Conservation (phyloP, 2,797 vertebrate species). For the Rhincodon typus region DNA sequence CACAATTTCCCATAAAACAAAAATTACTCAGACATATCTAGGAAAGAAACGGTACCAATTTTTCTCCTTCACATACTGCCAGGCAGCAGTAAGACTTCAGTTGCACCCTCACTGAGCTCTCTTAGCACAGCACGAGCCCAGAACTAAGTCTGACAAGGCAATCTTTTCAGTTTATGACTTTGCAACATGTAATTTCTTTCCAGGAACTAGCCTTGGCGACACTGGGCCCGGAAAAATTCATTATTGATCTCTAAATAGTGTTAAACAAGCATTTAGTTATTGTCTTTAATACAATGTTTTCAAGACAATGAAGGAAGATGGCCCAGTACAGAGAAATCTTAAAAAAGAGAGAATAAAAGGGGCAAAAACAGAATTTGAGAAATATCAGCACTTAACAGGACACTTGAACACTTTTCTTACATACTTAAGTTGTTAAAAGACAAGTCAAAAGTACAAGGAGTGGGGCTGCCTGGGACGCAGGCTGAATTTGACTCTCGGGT, state of each 20-base stretch:
- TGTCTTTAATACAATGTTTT: too few relatives aligned
- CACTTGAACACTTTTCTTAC: neutral
- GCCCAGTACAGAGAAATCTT: neutral
- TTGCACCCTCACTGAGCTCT: neutral
- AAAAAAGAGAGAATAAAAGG: neutral
- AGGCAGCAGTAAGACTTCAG: neutral
- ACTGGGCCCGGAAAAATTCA: neutral
- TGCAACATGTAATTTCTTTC: neutral
- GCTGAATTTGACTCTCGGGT: too few relatives aligned
- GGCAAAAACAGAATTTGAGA: neutral
- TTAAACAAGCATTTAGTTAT: neutral
- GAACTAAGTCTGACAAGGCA: too few relatives aligned
- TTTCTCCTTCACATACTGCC: neutral
- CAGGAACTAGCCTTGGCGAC: neutral
- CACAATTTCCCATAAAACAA: neutral
- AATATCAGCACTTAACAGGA: neutral
- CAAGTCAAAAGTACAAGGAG: neutral
- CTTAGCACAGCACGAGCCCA: neutral
- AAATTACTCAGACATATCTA: neutral
- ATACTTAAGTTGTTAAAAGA: neutral
- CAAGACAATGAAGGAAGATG: neutral
- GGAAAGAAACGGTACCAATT: neutral
- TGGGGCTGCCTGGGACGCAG: neutral
- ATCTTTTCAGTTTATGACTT: neutral
- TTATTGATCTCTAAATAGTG: neutral